These are phyloP conservation scores for Drosophila sulfurigaster DNA, from an alignment of 1,140 invertebrate species.

Conservation along the genomic window DNA sequence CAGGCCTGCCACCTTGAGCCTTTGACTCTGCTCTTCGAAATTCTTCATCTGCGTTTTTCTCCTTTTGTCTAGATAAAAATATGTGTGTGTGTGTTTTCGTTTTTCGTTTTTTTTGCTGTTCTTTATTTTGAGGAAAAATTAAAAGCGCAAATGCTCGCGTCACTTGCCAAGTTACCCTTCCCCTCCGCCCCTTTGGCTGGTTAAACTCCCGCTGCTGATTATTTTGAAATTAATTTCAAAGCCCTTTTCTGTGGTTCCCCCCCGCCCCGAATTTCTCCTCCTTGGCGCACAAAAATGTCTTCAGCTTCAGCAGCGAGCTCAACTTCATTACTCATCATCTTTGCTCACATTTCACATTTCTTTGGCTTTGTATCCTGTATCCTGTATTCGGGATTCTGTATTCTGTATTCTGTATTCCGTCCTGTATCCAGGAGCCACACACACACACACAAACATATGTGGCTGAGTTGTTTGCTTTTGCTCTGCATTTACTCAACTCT, in stretches of 20 bases:
- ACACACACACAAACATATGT: not conserved
- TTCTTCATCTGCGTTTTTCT: slow-evolving; percentile 25
- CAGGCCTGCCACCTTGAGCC: not conserved
- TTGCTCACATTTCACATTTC: slow-evolving; percentile 6
- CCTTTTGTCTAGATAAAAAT: slow-evolving; percentile 44
- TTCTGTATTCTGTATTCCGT: not conserved
- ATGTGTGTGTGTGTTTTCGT: slow-evolving; percentile 1
- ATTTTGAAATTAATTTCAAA: slow-evolving; percentile 81
- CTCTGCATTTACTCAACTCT: too few relatives aligned
- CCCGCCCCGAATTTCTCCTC: slow-evolving; percentile 12
- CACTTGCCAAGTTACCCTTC: not conserved
- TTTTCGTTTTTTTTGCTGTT: not conserved
- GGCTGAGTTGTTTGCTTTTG: not conserved
- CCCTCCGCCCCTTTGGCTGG: not conserved
- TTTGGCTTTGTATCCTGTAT: slow-evolving; percentile 17
- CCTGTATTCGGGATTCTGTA: not conserved
- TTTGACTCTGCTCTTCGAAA: not conserved
- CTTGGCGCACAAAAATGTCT: slow-evolving; percentile 37
- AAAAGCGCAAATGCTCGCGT: slow-evolving; percentile 47
- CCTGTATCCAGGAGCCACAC: not conserved
- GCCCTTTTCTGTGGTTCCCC: slow-evolving; percentile 48
- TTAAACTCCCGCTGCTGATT: slow-evolving; percentile 66
- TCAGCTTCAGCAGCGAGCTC: slow-evolving; percentile 33
- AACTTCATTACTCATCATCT: slow-evolving; percentile 47
- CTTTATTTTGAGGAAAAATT: slow-evolving; percentile 34